Evolutionary conservation across 2,797 vertebrate species (phyloP), one percentile per base, ranked within the genome.

Genomic region (Thalassophryne amazonica): DNA sequence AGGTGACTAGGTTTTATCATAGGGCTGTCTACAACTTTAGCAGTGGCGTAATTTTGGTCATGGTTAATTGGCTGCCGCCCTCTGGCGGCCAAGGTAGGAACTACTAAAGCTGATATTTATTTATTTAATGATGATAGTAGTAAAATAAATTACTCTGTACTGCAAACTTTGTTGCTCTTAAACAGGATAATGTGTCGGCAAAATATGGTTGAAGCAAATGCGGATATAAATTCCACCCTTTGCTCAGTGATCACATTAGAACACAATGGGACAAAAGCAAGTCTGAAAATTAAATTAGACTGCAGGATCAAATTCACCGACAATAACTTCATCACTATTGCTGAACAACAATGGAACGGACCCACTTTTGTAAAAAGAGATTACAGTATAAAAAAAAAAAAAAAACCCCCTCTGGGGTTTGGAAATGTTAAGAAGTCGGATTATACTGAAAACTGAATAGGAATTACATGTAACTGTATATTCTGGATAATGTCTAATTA

Each of bases 401-500:
- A 64, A 45, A 34, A 67, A n/a, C n/a, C n/a, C n/a, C n/a, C 79
- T 72, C 69, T 36, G 28, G 66, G 64, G 77, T 67, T 52, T 57
- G 24, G 32, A 55, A 69, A 49, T 62, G 74, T 68, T 81, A 69
- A 78, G 67, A 66, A 78, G 61, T 59, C 56, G 72, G 81, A 83
- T 86, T 78, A 81, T 37, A 28, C 53, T 37, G 61, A 50, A 76
- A 78, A 76, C 36, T 69, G 42, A 69, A 63, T 60, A 70, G 63
- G 78, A 83, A 68, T 80, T 71, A 59, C 49, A 60, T 40, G 35
- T 68, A 66, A 74, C 76, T 73, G 71, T 78, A 76, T 65, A 69
- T 75, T 75, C 40, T 46, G 74, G 69, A 78, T 76, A 70, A 78
- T 68, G 51, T 59, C 52, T 37, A 62, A 85, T 81, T 78, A 76